Percentiles rank a stretch among this genome's conserved stretches.
phyloP scores from a whole-genome alignment of 92 coral and sea anemone species.

The Porites lobata region DNA sequence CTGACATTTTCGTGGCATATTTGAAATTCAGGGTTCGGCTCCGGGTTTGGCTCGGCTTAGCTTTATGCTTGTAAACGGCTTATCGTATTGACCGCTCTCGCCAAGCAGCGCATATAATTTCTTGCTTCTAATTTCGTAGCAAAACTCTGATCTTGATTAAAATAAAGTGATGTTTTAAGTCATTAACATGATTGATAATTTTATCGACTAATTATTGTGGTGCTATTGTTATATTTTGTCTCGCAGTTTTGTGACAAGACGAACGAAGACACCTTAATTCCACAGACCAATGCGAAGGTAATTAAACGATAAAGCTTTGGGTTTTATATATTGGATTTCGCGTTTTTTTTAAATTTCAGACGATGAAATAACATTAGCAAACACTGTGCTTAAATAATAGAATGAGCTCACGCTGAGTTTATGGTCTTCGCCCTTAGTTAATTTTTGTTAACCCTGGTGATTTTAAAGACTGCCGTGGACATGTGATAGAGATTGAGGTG shows the following conservation, averaged over 20 bases:
- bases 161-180: background rate
- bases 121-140: constrained; percentile 5
- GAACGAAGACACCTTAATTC: constrained; percentile 22
- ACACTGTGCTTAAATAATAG: constrained; percentile 1
- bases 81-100: constrained; percentile 26
- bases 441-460: too few species aligned
- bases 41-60: background rate
- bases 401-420: background rate
- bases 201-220: constrained; percentile 41
- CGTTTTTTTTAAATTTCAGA: constrained; percentile 13
- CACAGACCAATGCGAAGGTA: constrained; percentile 48
- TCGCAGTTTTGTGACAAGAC: constrained; percentile 60
- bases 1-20: background rate
- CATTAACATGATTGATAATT: constrained; percentile 14
- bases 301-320: constrained; percentile 23
- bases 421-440: background rate
- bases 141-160: constrained; percentile 1
- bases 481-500: background rate
- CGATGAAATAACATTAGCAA: background rate
- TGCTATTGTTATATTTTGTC: constrained; percentile 42
- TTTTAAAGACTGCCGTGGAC: background rate
- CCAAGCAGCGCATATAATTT: background rate
- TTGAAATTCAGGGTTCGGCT: background rate
- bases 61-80: background rate
- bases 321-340: constrained; percentile 8